These are phyloP conservation scores for Sisyra terminalis DNA, from an alignment of 2,888 invertebrate species.

Conservation along the genomic window DNA sequence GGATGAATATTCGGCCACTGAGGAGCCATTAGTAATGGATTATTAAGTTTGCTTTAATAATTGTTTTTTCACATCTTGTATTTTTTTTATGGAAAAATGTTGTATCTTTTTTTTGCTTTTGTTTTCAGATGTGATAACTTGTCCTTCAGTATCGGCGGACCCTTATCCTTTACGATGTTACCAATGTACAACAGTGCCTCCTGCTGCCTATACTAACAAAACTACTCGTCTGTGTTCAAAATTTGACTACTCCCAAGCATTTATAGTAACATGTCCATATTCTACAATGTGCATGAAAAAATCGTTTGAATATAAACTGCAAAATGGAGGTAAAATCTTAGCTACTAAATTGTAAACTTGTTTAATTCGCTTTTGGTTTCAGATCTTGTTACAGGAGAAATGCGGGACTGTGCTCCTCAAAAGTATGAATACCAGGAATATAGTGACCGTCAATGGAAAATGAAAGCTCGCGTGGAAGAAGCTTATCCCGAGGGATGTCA, in stretches of 20 bases:
- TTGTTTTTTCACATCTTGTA: too few species aligned
- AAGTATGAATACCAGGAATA: constrained; percentile 45
- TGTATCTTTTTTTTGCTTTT: too few species aligned
- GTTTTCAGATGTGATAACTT: constrained; percentile 2
- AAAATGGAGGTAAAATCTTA: constrained; percentile 42
- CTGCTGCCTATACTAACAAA: constrained; percentile 37
- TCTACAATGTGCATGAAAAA: constrained; percentile 76
- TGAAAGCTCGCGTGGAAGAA: constrained; percentile 45
- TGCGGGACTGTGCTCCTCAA: constrained; percentile 61
- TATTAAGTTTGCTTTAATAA: too few species aligned
- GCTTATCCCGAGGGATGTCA: constrained; percentile 58
- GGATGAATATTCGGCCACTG: too few species aligned
- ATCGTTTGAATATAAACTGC: constrained; percentile 44
- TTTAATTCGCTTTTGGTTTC: constrained; percentile 20
- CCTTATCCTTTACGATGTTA: constrained; percentile 46
- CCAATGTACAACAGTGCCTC: constrained; percentile 50
- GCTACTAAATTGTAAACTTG: too few species aligned
- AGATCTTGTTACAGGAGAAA: constrained; percentile 41
- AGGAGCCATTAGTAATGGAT: too few species aligned
- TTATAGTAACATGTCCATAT: constrained; percentile 56
- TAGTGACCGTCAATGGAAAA: constrained; percentile 44
- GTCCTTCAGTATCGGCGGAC: constrained; percentile 14
- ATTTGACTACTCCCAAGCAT: constrained; percentile 55
- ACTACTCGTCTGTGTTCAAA: constrained; percentile 54
- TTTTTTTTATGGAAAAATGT: too few species aligned